A percentile compares a stretch with the other conserved stretches of the same genome.
These are phyloP conservation scores for Crepidodera aurea DNA, from an alignment of 2,888 invertebrate genomes.

Conservation along the genomic window DNA sequence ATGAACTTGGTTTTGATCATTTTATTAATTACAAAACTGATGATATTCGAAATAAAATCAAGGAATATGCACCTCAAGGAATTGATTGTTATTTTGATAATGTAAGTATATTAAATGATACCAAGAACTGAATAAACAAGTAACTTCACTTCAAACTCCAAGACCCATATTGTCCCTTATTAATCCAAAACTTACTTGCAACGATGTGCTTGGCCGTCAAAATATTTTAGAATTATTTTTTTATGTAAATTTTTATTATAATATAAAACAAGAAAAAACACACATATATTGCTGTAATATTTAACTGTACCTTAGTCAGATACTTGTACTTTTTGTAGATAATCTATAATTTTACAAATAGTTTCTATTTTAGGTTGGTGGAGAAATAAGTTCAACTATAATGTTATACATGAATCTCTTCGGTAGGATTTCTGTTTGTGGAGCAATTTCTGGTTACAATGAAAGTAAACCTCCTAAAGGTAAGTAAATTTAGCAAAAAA, in stretches of 20 bases:
- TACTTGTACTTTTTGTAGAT: too few relatives aligned
- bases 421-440: slow-evolving; percentile 75
- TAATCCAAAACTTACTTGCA: too few relatives aligned
- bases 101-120: slow-evolving; percentile 64
- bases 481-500: slow-evolving; percentile 34
- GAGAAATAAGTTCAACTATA: slow-evolving; percentile 72
- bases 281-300: too few relatives aligned
- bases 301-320: too few relatives aligned
- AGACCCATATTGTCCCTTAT: too few relatives aligned
- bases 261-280: too few relatives aligned
- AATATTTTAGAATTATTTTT: too few relatives aligned
- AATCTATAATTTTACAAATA: neutral
- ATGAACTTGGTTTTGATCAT: slow-evolving; percentile 72
- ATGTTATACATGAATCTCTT: slow-evolving; percentile 71
- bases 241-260: too few relatives aligned
- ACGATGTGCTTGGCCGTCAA: too few relatives aligned
- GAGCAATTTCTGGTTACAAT: slow-evolving; percentile 75
- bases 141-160: too few relatives aligned
- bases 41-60: slow-evolving; percentile 65
- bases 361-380: slow-evolving; percentile 48
- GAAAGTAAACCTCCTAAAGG: slow-evolving; percentile 52
- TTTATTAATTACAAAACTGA: slow-evolving; percentile 77
- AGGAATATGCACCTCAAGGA: slow-evolving; percentile 72
- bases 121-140: too few relatives aligned
- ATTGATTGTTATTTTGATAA: slow-evolving; percentile 82